Conservation (phyloP, 1,140 invertebrate genomes). For the Sesamia nonagrioides region DNA sequence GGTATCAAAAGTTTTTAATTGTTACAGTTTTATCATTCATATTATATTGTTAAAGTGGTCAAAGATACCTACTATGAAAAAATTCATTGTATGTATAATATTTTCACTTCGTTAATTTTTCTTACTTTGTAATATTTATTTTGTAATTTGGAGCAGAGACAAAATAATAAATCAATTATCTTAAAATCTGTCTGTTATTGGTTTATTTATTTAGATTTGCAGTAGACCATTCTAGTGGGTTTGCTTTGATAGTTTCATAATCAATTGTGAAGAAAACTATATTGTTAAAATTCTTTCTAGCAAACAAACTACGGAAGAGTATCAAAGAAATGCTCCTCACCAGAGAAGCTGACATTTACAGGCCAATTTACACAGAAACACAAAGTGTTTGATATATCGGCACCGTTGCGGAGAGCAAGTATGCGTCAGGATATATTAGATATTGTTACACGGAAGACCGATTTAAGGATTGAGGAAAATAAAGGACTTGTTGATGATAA, state of each 20-base stretch:
- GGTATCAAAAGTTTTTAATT: slow-evolving; percentile 47
- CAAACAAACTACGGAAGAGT: slow-evolving; percentile 55
- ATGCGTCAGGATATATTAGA: slow-evolving; percentile 74
- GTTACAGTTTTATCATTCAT: no score
- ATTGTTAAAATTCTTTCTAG: slow-evolving; percentile 11
- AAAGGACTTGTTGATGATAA: slow-evolving; percentile 63
- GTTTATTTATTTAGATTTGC: no score
- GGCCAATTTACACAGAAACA: slow-evolving; percentile 72
- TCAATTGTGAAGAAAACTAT: not conserved
- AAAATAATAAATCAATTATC: no score
- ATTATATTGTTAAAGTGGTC: no score
- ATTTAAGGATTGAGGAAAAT: slow-evolving; percentile 63
- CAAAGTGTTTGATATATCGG: slow-evolving; percentile 67
- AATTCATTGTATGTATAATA: no score
- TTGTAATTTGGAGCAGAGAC: no score
- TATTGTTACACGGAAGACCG: slow-evolving; percentile 69
- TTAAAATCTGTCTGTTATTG: no score
- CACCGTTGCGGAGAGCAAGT: slow-evolving; percentile 61
- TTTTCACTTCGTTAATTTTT: no score
- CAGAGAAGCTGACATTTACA: slow-evolving; percentile 67
- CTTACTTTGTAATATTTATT: no score
- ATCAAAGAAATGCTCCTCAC: slow-evolving; percentile 59
- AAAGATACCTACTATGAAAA: no score
- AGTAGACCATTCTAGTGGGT: no score
- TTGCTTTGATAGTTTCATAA: no score